Evolutionary conservation across 2,797 vertebrate species (phyloP).

Genomic region (Florisuga fusca): DNA sequence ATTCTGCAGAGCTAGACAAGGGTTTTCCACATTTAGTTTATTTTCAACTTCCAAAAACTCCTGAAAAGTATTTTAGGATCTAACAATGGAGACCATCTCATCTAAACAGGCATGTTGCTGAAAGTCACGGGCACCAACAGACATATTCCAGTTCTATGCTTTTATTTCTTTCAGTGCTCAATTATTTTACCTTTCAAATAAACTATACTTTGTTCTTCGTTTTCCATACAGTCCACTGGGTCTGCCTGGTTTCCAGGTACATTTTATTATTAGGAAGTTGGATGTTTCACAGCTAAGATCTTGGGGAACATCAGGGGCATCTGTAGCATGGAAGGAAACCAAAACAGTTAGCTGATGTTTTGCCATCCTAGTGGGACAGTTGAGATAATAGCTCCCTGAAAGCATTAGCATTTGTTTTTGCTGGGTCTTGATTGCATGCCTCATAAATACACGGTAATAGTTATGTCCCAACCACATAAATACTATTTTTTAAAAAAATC

Average conservation of each 20-base stretch:
- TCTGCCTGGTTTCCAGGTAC: conserved; percentile 78
- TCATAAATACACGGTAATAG: neutral
- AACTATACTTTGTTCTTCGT: conserved; percentile 72
- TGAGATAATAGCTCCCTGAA: neutral
- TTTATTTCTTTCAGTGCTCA: neutral
- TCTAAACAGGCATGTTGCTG: neutral
- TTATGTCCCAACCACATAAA: neutral
- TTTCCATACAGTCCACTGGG: conserved; percentile 66
- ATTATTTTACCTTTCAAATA: conserved; percentile 78
- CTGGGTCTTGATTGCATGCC: neutral
- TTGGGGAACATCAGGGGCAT: conserved; percentile 79
- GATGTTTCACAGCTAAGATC: conserved; percentile 80
- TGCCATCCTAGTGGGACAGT: neutral
- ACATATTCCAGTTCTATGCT: neutral
- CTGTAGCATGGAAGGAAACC: conserved; percentile 52
- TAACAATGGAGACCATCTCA: neutral
- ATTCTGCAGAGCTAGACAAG: neutral
- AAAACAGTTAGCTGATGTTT: neutral
- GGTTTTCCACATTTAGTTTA: neutral
- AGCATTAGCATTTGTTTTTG: neutral
- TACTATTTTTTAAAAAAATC: neutral
- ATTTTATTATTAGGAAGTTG: conserved; percentile 74
- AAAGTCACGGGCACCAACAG: neutral
- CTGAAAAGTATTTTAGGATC: neutral
- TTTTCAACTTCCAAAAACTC: neutral